Evolutionary conservation across 1,140 invertebrate species (phyloP).

Genomic region (Mylabris phalerata): DNA sequence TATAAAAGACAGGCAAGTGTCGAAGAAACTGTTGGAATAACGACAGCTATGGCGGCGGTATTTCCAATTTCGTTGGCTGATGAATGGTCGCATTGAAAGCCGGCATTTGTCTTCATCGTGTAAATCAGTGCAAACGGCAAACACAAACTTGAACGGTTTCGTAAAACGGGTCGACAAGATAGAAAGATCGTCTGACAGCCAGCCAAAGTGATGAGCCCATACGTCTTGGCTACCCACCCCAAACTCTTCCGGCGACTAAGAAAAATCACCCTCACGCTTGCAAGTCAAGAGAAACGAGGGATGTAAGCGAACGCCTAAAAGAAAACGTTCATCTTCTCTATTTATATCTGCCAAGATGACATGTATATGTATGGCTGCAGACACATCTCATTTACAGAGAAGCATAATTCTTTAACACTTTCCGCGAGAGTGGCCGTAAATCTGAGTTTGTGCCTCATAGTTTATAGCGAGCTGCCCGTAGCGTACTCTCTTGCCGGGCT

Average conservation of each 20-base stretch:
- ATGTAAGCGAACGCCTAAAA: constrained; percentile 29
- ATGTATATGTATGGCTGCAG: constrained; percentile 36
- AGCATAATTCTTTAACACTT: constrained; percentile 36
- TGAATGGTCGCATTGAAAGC: constrained; percentile 16
- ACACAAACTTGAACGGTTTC: constrained; percentile 35
- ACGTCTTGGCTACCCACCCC: constrained; percentile 32
- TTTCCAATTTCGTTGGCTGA: constrained; percentile 12
- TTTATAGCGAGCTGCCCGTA: constrained; percentile 23
- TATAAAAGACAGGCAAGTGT: neutral
- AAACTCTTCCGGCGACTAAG: constrained; percentile 22
- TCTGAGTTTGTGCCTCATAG: constrained; percentile 31
- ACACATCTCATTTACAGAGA: constrained; percentile 37
- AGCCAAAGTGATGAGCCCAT: constrained; percentile 36
- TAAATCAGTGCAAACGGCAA: constrained; percentile 37
- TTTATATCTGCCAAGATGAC: constrained; percentile 37
- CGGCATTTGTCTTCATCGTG: constrained; percentile 30
- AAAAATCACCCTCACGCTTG: constrained; percentile 35
- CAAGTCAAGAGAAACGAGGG: constrained; percentile 29
- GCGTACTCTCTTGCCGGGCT: constrained; percentile 15
- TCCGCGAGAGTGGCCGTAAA: constrained; percentile 36
- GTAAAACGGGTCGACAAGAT: constrained; percentile 30
- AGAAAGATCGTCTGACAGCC: constrained; percentile 37
- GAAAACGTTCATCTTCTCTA: constrained; percentile 37
- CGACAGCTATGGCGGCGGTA: neutral
- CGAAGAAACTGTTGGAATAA: neutral